These are phyloP conservation scores for Elysia crispata DNA, from an alignment of 2,888 invertebrate genomes.

Conservation along the genomic window DNA sequence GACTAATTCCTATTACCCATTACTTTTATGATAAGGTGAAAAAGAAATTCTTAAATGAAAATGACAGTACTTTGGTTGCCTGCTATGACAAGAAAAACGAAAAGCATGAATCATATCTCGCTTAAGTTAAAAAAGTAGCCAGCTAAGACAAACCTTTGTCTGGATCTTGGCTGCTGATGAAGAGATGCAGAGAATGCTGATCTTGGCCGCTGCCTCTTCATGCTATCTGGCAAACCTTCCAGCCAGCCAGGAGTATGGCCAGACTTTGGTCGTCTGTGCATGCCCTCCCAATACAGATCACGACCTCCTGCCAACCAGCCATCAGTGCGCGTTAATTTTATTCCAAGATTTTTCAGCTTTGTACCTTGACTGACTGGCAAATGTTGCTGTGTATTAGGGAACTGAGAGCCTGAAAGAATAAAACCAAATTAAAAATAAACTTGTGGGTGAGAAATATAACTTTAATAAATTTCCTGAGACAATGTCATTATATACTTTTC, in stretches of 20 bases:
- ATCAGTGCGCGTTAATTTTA: constrained; percentile 35
- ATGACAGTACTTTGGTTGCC: too few relatives aligned
- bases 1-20: too few relatives aligned
- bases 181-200: constrained; percentile 55
- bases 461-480: too few relatives aligned
- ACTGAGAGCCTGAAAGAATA: neutral
- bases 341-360: neutral
- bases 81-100: too few relatives aligned
- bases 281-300: constrained; percentile 70
- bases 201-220: constrained; percentile 59
- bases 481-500: too few relatives aligned
- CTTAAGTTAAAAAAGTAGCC: too few relatives aligned
- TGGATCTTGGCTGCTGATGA: too few relatives aligned
- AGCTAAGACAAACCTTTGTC: too few relatives aligned
- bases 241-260: constrained; percentile 74
- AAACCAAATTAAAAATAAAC: neutral
- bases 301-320: constrained; percentile 72
- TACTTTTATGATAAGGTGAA: too few relatives aligned
- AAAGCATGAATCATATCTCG: too few relatives aligned
- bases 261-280: constrained; percentile 64
- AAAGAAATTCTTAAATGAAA: too few relatives aligned
- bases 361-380: constrained; percentile 57
- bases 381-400: constrained; percentile 64
- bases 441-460: constrained; percentile 1
- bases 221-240: constrained; percentile 69